Evolutionary conservation across 1,140 invertebrate genomes (phyloP).

Genomic region (Psilanteris sp.): DNA sequence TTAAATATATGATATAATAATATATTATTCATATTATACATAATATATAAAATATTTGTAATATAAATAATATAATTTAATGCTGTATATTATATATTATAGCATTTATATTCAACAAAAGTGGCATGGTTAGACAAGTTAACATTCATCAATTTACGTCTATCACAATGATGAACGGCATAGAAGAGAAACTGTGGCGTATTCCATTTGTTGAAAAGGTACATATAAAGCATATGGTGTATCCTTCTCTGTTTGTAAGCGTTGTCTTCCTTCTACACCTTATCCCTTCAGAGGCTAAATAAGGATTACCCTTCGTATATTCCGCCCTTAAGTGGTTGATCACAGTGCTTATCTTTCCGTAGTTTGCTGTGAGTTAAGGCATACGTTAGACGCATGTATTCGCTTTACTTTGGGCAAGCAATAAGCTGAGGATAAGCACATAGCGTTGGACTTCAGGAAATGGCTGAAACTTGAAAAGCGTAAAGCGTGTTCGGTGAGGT

Average conservation of each 20-base stretch:
- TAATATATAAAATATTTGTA: too few relatives aligned
- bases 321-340: constrained; percentile 60
- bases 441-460: constrained; percentile 62
- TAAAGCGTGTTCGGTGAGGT: constrained; percentile 56
- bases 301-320: constrained; percentile 62
- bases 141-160: constrained; percentile 64
- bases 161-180: constrained; percentile 57
- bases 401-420: constrained; percentile 63
- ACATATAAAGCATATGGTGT: constrained; percentile 47
- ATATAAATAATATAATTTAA: constrained; percentile 31
- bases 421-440: constrained; percentile 65
- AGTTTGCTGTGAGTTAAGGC: constrained; percentile 60
- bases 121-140: constrained; percentile 47
- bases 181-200: constrained; percentile 45
- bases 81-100: constrained; percentile 10
- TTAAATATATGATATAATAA: too few relatives aligned
- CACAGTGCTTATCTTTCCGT: constrained; percentile 62
- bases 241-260: constrained; percentile 27
- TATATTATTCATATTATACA: too few relatives aligned
- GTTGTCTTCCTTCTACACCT: constrained; percentile 53
- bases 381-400: constrained; percentile 58
- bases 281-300: constrained; percentile 54
- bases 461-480: constrained; percentile 64
- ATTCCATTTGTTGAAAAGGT: constrained; percentile 55
- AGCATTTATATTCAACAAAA: constrained; percentile 52